Evolutionary conservation across 2,797 vertebrate species (phyloP).

Genomic region (Gorsachius magnificus): DNA sequence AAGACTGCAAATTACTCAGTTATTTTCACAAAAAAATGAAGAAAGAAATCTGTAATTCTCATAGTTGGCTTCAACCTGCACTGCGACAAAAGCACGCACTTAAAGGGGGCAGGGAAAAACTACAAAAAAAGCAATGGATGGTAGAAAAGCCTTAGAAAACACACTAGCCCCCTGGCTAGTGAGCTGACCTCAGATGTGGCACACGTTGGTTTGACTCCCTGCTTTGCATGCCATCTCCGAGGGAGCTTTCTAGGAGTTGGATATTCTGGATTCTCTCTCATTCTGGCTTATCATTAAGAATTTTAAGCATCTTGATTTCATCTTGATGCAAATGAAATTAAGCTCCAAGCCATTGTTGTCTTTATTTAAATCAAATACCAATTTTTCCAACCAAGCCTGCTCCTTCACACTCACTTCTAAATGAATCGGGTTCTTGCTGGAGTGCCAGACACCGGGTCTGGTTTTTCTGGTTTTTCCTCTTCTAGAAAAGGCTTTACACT

Average conservation of each 20-base stretch:
- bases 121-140: neutral
- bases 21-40: neutral
- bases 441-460: neutral
- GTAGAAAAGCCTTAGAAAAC: neutral
- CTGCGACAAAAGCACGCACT: neutral
- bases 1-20: neutral
- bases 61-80: neutral
- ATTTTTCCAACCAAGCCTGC: neutral
- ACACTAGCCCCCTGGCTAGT: neutral
- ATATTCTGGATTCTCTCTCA: neutral
- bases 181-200: neutral
- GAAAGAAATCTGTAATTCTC: neutral
- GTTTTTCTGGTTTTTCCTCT: constrained; percentile 19
- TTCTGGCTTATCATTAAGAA: neutral
- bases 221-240: neutral
- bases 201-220: neutral
- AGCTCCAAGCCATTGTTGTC: neutral
- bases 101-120: neutral
- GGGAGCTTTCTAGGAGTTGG: neutral
- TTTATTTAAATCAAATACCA: neutral
- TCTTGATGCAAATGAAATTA: neutral
- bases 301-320: neutral
- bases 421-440: neutral
- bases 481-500: neutral
- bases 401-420: neutral